phyloP scores from a whole-genome alignment of 1,140 invertebrate species.

The Lerema accius region DNA sequence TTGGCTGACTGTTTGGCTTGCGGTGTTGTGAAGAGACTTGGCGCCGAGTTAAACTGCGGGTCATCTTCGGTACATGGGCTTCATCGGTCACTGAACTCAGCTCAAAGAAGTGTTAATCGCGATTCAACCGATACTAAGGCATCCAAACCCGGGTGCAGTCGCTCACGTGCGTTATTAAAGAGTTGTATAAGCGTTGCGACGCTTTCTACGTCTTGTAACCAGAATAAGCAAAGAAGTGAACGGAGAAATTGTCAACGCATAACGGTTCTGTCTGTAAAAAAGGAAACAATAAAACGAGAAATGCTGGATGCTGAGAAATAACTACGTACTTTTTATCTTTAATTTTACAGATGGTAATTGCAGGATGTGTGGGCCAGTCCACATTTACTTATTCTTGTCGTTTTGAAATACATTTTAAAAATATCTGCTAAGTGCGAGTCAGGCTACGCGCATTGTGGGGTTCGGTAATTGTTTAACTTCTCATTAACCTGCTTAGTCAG shows the following conservation, averaged over 20 bases:
- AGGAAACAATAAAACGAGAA: conserved; percentile 58
- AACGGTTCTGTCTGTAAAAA: conserved; percentile 59
- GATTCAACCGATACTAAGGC: conserved; percentile 54
- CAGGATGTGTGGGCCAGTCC: conserved; percentile 32
- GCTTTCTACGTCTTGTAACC: conserved; percentile 71
- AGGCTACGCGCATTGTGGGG: no score
- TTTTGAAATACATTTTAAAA: conserved; percentile 4
- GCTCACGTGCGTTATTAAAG: conserved; percentile 52
- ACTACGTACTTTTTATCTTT: conserved; percentile 43
- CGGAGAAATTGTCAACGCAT: conserved; percentile 73
- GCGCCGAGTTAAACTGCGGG: conserved; percentile 38
- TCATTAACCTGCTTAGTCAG: no score
- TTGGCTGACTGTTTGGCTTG: conserved; percentile 12
- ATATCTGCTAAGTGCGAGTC: no score
- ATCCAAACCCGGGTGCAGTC: conserved; percentile 42
- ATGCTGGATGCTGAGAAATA: conserved; percentile 44
- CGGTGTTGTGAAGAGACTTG: conserved; percentile 33
- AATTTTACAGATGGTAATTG: conserved; percentile 38
- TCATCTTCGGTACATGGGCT: conserved; percentile 48
- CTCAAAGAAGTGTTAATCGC: conserved; percentile 49
- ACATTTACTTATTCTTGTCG: conserved; percentile 5
- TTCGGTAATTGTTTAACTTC: no score
- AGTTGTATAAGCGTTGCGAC: conserved; percentile 68
- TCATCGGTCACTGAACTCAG: conserved; percentile 57
- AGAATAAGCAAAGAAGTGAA: conserved; percentile 71